Conservation (phyloP, 2,797 vertebrate genomes). For the Hoplostethus mediterraneus region DNA sequence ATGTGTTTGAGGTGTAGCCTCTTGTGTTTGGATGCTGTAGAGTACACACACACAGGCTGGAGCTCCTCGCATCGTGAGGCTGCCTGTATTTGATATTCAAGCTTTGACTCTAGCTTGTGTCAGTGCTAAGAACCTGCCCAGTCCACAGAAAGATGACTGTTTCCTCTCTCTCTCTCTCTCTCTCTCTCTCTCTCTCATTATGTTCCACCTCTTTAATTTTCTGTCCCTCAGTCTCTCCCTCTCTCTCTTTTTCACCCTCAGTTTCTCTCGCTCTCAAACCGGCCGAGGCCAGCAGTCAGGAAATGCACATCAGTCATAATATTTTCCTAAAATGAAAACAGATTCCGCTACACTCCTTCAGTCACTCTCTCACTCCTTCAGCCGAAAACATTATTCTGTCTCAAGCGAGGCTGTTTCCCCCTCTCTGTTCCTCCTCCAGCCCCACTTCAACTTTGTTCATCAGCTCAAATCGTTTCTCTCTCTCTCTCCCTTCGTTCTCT, state of each 20-base stretch:
- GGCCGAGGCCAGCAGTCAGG: conserved; percentile 81
- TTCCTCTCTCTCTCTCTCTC: conserved; percentile 41
- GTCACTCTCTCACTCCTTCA: conserved; percentile 39
- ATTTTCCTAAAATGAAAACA: conserved; percentile 88
- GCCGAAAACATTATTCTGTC: conserved; percentile 76
- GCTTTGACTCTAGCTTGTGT: conserved; percentile 73
- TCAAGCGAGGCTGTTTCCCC: conserved; percentile 32
- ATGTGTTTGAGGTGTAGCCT: conserved; percentile 73
- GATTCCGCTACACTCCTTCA: conserved; percentile 80
- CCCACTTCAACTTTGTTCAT: conserved; percentile 55
- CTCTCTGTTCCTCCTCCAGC: conserved; percentile 50
- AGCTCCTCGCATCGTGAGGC: conserved; percentile 67
- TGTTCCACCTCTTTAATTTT: conserved; percentile 69
- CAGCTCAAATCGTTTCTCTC: conserved; percentile 33
- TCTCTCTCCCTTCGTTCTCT: conserved; percentile 46
- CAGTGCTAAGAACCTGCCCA: conserved; percentile 72
- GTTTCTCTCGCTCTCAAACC: conserved; percentile 70
- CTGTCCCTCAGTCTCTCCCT: conserved; percentile 42
- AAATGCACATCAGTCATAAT: conserved; percentile 87
- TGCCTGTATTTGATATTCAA: conserved; percentile 77
- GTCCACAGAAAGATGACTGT: conserved; percentile 74
- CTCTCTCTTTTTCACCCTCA: conserved; percentile 66
- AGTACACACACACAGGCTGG: conserved; percentile 42
- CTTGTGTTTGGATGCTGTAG: conserved; percentile 61
- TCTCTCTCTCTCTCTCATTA: conserved; percentile 45